Evolutionary conservation across 2,888 invertebrate genomes (phyloP).

Genomic region (Drosophila prolongata): DNA sequence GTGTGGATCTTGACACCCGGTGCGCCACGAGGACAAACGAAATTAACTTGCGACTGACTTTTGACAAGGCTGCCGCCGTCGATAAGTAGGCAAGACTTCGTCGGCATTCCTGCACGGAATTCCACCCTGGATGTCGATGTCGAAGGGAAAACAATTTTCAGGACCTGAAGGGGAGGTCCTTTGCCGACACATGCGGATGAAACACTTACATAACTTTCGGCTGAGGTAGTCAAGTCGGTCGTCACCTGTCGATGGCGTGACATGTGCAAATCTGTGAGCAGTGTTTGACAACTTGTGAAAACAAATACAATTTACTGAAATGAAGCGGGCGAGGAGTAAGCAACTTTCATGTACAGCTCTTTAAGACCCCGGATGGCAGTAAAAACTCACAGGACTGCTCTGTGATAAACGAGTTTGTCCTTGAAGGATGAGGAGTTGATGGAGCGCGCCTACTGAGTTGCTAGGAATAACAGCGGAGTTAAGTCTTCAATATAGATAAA

Average conservation of each 20-base stretch:
- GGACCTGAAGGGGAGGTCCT: background rate
- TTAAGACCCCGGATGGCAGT: slow-evolving; percentile 43
- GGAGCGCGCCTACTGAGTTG: background rate
- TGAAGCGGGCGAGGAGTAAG: slow-evolving; percentile 8
- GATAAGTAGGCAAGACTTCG: slow-evolving; percentile 66
- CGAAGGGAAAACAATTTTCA: slow-evolving; percentile 15
- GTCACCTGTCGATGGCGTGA: slow-evolving; percentile 43
- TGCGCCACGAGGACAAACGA: slow-evolving; percentile 52
- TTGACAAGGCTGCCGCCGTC: slow-evolving; percentile 35
- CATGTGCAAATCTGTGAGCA: slow-evolving; percentile 53
- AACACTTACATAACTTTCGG: slow-evolving; percentile 45
- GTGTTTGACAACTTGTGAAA: slow-evolving; percentile 51
- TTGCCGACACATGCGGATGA: slow-evolving; percentile 21
- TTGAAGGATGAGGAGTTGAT: slow-evolving; percentile 9
- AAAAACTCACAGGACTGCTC: slow-evolving; percentile 45
- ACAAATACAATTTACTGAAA: slow-evolving; percentile 51
- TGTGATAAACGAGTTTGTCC: slow-evolving; percentile 65
- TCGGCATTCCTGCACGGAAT: slow-evolving; percentile 44
- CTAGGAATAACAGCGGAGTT: background rate
- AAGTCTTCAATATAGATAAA: too few relatives aligned
- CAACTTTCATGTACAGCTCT: slow-evolving; percentile 25
- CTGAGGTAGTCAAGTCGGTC: slow-evolving; percentile 35
- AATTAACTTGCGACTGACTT: slow-evolving; percentile 74
- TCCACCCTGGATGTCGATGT: slow-evolving; percentile 11
- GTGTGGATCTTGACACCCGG: slow-evolving; percentile 45